These are phyloP conservation scores for Gallinago solitaria DNA, from an alignment of 2,797 vertebrate species.

Conservation along the genomic window DNA sequence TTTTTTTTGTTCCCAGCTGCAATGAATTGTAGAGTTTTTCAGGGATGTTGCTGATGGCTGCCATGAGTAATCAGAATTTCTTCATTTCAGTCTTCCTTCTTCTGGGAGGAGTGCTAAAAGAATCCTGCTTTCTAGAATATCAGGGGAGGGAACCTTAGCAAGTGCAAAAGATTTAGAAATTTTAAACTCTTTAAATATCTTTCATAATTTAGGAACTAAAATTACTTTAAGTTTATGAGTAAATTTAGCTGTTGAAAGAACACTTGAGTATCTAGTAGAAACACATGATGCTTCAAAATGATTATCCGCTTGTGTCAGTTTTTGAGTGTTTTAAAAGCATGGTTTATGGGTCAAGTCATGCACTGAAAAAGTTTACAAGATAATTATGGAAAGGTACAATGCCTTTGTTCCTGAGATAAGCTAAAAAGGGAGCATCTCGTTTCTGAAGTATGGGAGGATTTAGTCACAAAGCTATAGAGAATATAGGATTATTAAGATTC, in stretches of 20 bases:
- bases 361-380: not conserved
- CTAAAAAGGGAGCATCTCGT: not conserved
- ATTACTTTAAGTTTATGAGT: not conserved
- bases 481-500: not conserved
- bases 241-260: not conserved
- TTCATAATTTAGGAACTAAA: not conserved
- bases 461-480: not conserved
- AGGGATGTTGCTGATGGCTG: not conserved
- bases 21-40: not conserved
- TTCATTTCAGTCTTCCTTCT: not conserved
- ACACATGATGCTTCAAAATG: not conserved
- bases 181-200: not conserved
- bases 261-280: not conserved
- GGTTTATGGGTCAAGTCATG: not conserved
- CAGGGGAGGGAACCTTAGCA: fast-evolving
- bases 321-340: not conserved
- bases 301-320: not conserved
- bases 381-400: not conserved
- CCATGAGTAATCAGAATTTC: not conserved
- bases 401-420: not conserved
- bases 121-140: not conserved
- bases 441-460: not conserved
- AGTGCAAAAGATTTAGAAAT: not conserved
- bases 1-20: not conserved
- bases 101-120: not conserved